Evolutionary conservation across 64 coral and sea anemone genomes (phyloP).

Genomic region (Stichodactyla helianthus): DNA sequence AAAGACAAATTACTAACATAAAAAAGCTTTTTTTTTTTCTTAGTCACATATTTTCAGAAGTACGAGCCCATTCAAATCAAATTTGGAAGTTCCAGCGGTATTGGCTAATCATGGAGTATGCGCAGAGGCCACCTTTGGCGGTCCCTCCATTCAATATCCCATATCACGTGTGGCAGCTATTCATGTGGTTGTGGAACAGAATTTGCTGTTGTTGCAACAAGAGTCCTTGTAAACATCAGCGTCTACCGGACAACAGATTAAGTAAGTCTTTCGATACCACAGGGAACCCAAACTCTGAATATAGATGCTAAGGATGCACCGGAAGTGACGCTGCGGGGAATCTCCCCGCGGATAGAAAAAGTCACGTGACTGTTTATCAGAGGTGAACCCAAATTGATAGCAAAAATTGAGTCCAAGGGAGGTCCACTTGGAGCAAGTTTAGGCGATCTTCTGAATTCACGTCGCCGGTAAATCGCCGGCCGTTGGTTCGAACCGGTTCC

Average conservation of each 20-base stretch:
- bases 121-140: constrained; percentile 53
- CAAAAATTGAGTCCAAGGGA: too few relatives aligned
- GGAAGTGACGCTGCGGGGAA: too few relatives aligned
- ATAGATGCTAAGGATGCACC: too few relatives aligned
- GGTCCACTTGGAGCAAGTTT: too few relatives aligned
- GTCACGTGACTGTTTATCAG: too few relatives aligned
- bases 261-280: constrained; percentile 23
- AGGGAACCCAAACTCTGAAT: too few relatives aligned
- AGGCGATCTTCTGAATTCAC: too few relatives aligned
- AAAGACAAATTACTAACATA: too few relatives aligned
- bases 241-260: constrained; percentile 20
- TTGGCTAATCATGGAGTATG: constrained; percentile 75
- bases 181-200: neutral
- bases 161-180: constrained; percentile 58
- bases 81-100: constrained; percentile 92
- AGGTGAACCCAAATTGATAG: too few relatives aligned
- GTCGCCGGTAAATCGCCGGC: too few relatives aligned
- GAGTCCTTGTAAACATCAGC: neutral
- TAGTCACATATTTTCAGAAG: constrained; percentile 75
- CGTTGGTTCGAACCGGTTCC: too few relatives aligned
- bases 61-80: constrained; percentile 78
- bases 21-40: neutral
- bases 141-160: constrained; percentile 76
- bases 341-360: too few relatives aligned
- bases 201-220: neutral